These are phyloP conservation scores for Cotesia chilonis DNA, from an alignment of 1,140 invertebrate genomes.

Conservation along the genomic window DNA sequence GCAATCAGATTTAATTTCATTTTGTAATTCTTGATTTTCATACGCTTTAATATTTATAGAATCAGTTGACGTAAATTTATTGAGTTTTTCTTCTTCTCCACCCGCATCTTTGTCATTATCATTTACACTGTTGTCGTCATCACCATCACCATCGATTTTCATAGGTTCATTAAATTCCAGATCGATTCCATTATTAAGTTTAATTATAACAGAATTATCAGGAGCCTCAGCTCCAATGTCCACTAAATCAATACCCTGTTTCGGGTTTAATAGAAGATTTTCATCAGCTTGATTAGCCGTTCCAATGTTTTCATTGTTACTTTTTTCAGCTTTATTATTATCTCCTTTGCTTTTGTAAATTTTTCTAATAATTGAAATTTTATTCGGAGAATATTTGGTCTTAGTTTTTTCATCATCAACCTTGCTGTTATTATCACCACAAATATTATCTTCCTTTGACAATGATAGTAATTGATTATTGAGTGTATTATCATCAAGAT, in stretches of 20 bases:
- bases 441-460: not conserved
- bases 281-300: not conserved
- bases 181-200: not conserved
- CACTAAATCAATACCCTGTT: not conserved
- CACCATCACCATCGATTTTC: conserved; percentile 9
- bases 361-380: conserved; percentile 26
- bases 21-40: too few species aligned
- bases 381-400: conserved; percentile 29
- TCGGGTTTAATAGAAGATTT: not conserved
- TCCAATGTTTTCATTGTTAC: not conserved
- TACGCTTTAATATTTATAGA: too few species aligned
- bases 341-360: conserved; percentile 23
- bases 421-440: conserved; percentile 6
- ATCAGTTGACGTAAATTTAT: too few species aligned
- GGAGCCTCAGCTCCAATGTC: not conserved
- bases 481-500: conserved; percentile 4
- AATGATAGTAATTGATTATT: not conserved
- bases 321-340: not conserved
- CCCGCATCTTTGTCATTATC: not conserved
- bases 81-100: not conserved
- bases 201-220: not conserved
- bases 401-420: not conserved
- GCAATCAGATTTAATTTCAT: too few species aligned
- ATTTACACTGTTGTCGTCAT: not conserved
- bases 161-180: not conserved